Evolutionary conservation across 1,140 invertebrate species (phyloP).

Genomic region (Littorina saxatilis): DNA sequence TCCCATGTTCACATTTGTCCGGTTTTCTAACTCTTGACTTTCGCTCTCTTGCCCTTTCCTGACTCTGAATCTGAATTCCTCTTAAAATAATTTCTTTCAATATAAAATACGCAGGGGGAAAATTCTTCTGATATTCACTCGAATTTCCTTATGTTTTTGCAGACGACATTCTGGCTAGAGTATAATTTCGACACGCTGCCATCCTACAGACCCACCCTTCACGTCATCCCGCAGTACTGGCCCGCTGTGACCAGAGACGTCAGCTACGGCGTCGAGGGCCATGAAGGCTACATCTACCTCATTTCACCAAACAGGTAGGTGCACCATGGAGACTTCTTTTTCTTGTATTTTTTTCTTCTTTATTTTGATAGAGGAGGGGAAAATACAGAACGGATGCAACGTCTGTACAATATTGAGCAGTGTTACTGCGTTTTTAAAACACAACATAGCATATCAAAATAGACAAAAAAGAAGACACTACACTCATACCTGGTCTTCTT

Average conservation of each 20-base stretch:
- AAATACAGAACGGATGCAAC: no score
- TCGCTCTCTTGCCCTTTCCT: no score
- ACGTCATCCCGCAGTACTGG: slow-evolving; percentile 22
- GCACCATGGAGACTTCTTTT: background rate
- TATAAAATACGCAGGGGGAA: no score
- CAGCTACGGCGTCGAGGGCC: slow-evolving; percentile 14
- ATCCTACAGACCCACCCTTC: background rate
- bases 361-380: background rate
- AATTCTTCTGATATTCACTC: no score
- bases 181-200: slow-evolving; percentile 14
- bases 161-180: slow-evolving; percentile 14
- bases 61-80: no score
- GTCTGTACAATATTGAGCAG: background rate
- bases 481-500: background rate
- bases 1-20: no score
- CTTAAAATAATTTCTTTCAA: no score
- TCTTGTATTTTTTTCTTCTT: no score
- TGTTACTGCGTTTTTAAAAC: background rate
- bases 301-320: slow-evolving; percentile 14
- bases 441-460: background rate
- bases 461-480: background rate
- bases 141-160: background rate
- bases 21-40: no score
- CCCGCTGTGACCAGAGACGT: slow-evolving; percentile 6
- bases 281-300: slow-evolving; percentile 22